These are phyloP conservation scores for Cephonodes hylas DNA, from an alignment of 2,888 invertebrate species.

Conservation along the genomic window DNA sequence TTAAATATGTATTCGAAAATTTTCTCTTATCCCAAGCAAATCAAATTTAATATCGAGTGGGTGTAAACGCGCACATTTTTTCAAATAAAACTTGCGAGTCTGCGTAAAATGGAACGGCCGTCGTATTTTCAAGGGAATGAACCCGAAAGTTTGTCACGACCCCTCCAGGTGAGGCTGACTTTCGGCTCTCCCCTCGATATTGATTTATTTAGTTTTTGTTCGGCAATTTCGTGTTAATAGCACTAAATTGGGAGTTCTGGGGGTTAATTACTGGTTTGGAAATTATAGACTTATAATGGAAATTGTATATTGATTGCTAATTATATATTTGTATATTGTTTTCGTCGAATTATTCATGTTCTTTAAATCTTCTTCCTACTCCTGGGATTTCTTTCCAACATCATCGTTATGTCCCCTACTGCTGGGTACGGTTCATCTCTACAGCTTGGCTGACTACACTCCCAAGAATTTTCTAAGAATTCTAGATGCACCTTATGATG, in stretches of 20 bases:
- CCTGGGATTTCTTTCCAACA: too few species aligned
- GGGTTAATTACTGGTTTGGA: background rate
- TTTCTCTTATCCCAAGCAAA: background rate
- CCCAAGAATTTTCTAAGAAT: too few species aligned
- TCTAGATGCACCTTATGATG: too few species aligned
- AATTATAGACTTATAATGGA: too few species aligned
- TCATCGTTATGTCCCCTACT: too few species aligned
- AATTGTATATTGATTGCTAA: too few species aligned
- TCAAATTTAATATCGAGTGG: background rate
- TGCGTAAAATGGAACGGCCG: conserved; percentile 23
- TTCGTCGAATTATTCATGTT: too few species aligned
- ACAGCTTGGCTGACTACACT: too few species aligned
- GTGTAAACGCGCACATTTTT: conserved; percentile 22
- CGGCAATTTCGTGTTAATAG: background rate
- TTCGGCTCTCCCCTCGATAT: background rate
- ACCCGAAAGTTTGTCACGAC: conserved; percentile 31
- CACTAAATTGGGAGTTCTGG: background rate
- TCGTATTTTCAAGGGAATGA: conserved; percentile 24
- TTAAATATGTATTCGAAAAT: background rate
- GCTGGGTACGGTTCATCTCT: too few species aligned
- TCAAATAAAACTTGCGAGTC: conserved; percentile 32
- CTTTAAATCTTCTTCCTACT: too few species aligned
- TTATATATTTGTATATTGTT: too few species aligned
- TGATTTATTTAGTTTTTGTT: background rate
- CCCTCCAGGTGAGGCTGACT: conserved; percentile 12